These are phyloP conservation scores for Lasioglossum villosulum DNA, from an alignment of 2,888 invertebrate species.

Conservation along the genomic window DNA sequence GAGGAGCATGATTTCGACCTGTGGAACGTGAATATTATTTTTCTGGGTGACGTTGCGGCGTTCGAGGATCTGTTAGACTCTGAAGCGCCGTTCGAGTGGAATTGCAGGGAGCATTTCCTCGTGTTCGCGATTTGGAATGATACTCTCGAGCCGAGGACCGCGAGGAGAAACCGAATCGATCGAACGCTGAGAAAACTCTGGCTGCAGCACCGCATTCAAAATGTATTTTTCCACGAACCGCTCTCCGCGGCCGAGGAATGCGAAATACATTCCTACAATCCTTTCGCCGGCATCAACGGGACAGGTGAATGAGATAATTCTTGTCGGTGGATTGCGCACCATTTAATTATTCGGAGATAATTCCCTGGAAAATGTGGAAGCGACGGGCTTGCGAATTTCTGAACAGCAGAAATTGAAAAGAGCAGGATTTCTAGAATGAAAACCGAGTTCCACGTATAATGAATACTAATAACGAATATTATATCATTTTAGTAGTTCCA, in stretches of 20 bases:
- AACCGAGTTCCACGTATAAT: background rate
- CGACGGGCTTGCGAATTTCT: background rate
- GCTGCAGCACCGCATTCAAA: slow-evolving; percentile 58
- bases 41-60: background rate
- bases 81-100: slow-evolving; percentile 29
- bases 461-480: too few species aligned
- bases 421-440: background rate
- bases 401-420: background rate
- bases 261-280: slow-evolving; percentile 65
- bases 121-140: slow-evolving; percentile 54
- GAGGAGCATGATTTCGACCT: background rate
- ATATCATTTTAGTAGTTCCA: too few species aligned
- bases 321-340: background rate
- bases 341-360: background rate
- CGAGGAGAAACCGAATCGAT: slow-evolving; percentile 22
- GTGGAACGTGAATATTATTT: slow-evolving; percentile 1
- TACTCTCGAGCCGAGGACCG: background rate
- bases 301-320: slow-evolving; percentile 11
- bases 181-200: slow-evolving; percentile 61
- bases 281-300: slow-evolving; percentile 52
- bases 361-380: background rate
- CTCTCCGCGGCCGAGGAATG: slow-evolving; percentile 11
- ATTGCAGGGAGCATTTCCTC: slow-evolving; percentile 57
- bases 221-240: slow-evolving; percentile 61
- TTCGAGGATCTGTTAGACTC: background rate